Percentiles rank a stretch among this genome's conserved stretches.
Evolutionary conservation across 1,140 invertebrate species (phyloP).

Genomic region (Ceratosolen fusciceps): DNA sequence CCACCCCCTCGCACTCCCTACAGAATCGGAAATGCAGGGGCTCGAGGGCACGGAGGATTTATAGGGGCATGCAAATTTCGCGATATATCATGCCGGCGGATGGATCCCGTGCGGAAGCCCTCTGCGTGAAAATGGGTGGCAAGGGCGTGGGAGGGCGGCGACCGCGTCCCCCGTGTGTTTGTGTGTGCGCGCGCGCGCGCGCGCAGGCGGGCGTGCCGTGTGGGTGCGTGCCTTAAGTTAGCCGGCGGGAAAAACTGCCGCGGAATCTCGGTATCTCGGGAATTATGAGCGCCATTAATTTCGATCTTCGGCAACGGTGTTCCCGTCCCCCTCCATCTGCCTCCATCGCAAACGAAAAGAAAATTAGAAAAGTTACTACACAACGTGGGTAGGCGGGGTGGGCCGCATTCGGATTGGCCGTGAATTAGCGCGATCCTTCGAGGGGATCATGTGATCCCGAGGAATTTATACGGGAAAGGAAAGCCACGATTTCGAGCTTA

Average conservation of each 20-base stretch:
- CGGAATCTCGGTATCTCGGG: conserved; percentile 56
- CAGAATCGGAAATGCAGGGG: conserved; percentile 54
- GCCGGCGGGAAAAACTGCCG: conserved; percentile 17
- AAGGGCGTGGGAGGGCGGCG: neutral
- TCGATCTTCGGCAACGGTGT: conserved; percentile 51
- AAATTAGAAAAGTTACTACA: conserved; percentile 31
- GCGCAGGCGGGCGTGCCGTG: neutral
- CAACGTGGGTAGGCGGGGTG: neutral
- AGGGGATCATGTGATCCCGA: neutral
- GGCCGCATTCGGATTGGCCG: neutral
- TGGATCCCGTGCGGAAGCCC: neutral
- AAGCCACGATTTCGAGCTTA: neutral
- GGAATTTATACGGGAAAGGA: conserved; percentile 13
- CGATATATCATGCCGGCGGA: conserved; percentile 58
- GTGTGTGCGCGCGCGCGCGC: neutral
- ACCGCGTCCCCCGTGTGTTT: neutral
- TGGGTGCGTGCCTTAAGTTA: too few species aligned
- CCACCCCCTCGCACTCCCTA: too few species aligned
- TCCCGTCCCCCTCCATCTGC: conserved; percentile 43
- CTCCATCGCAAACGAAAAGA: neutral
- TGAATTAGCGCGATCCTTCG: conserved; percentile 19
- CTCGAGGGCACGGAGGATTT: conserved; percentile 47
- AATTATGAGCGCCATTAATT: conserved; percentile 63
- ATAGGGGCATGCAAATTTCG: conserved; percentile 62
- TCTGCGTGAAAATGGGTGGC: conserved; percentile 14